Conservation (phyloP, 2,113 vertebrate species). For the Antechinus stuartii region DNA sequence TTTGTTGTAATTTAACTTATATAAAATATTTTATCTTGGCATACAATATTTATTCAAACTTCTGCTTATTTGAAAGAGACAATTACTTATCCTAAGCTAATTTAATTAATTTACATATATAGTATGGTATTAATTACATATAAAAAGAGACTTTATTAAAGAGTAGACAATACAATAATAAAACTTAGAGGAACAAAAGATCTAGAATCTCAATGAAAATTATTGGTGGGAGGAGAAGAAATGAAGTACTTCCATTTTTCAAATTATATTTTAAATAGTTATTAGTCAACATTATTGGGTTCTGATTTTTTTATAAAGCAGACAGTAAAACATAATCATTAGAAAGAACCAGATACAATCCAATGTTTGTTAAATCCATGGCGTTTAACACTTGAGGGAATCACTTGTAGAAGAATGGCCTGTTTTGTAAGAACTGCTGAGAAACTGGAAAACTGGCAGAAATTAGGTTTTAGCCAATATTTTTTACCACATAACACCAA, state of each 20-base stretch:
- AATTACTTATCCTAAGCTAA: background rate
- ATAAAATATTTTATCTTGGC: background rate
- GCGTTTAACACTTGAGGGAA: background rate
- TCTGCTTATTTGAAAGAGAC: background rate
- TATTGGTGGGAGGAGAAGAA: background rate
- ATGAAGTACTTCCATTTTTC: background rate
- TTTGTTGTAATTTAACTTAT: background rate
- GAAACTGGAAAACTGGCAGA: background rate
- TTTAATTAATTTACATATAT: background rate
- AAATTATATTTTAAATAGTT: background rate
- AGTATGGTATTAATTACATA: background rate
- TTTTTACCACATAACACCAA: background rate
- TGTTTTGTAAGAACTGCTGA: background rate
- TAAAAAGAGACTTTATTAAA: background rate
- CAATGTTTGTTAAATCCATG: background rate
- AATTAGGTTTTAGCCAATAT: background rate
- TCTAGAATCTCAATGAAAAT: background rate
- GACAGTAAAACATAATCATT: background rate
- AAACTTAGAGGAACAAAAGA: background rate
- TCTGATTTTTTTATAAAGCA: background rate
- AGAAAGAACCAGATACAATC: background rate
- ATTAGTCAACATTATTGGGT: background rate
- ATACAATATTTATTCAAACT: background rate
- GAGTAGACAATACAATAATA: background rate
- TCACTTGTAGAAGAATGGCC: background rate